phyloP scores from a whole-genome alignment of 92 coral and sea anemone genomes.

The Pocillopora meandrina region DNA sequence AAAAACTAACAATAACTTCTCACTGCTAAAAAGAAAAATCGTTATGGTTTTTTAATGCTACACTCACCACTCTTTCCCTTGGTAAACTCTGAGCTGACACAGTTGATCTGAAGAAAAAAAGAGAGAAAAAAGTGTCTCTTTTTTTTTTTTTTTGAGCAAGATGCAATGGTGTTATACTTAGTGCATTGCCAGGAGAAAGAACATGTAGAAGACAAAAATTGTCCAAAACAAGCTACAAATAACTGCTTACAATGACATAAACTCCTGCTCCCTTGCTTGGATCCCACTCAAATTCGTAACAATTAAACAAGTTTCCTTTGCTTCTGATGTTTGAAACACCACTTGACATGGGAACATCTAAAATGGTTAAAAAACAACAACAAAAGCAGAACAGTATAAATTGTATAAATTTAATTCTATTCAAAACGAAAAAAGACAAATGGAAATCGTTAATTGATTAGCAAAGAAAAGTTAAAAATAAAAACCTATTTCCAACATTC shows the following conservation, averaged over 20 bases:
- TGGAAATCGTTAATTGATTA: no score
- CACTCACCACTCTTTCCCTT: conserved; percentile 95
- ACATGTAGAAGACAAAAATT: not conserved
- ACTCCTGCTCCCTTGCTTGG: conserved; percentile 76
- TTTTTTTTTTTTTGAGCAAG: no score
- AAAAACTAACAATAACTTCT: not conserved
- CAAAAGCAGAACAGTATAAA: not conserved
- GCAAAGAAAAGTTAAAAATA: not conserved
- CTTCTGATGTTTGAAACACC: conserved; percentile 94
- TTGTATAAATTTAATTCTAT: no score
- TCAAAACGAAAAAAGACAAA: no score
- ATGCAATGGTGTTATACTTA: not conserved
- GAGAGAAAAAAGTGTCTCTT: no score
- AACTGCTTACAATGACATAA: conserved; percentile 77
- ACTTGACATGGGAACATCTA: conserved; percentile 97
- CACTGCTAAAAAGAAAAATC: not conserved
- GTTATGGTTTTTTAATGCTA: not conserved
- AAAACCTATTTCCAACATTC: conserved; percentile 91
- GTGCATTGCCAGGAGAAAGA: not conserved
- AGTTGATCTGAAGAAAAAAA: conserved; percentile 72
- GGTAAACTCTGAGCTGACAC: conserved; percentile 96
- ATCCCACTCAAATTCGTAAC: conserved; percentile 96
- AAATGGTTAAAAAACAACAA: not conserved
- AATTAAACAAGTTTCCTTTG: conserved; percentile 80
- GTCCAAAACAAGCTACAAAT: not conserved